These are phyloP conservation scores for Linyphia triangularis DNA, from an alignment of 2,888 invertebrate genomes.

Conservation along the genomic window DNA sequence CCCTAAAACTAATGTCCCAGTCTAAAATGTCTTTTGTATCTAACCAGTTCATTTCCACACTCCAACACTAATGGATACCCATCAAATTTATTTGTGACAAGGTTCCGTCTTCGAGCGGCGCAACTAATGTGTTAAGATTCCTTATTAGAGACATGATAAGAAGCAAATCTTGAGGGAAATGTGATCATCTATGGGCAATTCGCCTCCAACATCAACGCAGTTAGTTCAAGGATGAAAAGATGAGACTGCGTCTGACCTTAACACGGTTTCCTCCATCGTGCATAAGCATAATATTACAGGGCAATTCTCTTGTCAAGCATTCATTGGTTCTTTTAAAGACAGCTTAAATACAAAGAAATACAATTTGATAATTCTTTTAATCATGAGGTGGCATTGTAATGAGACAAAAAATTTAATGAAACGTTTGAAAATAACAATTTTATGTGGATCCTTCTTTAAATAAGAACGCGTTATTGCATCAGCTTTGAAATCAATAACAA, in stretches of 20 bases:
- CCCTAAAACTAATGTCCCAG: too few relatives aligned
- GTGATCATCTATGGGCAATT: background rate
- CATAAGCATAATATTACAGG: background rate
- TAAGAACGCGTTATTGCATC: too few relatives aligned
- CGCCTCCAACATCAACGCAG: background rate
- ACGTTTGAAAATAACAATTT: too few relatives aligned
- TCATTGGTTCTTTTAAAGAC: too few relatives aligned
- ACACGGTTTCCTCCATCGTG: constrained; percentile 1
- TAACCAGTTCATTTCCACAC: background rate
- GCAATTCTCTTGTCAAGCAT: background rate
- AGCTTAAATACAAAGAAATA: too few relatives aligned
- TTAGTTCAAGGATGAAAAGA: constrained; percentile 13
- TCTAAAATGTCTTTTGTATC: too few relatives aligned
- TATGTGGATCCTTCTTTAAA: too few relatives aligned
- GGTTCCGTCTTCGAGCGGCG: background rate
- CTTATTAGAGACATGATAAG: background rate
- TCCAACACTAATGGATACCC: background rate
- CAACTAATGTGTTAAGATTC: too few relatives aligned
- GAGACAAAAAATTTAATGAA: too few relatives aligned
- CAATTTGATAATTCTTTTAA: too few relatives aligned
- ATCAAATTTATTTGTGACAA: background rate
- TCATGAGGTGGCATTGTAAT: too few relatives aligned
- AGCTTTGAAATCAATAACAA: too few relatives aligned
- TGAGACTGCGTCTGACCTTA: background rate
- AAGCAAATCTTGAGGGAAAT: background rate